phyloP scores from a whole-genome alignment of 2,113 vertebrate species.

The Dipodomys stephensi region DNA sequence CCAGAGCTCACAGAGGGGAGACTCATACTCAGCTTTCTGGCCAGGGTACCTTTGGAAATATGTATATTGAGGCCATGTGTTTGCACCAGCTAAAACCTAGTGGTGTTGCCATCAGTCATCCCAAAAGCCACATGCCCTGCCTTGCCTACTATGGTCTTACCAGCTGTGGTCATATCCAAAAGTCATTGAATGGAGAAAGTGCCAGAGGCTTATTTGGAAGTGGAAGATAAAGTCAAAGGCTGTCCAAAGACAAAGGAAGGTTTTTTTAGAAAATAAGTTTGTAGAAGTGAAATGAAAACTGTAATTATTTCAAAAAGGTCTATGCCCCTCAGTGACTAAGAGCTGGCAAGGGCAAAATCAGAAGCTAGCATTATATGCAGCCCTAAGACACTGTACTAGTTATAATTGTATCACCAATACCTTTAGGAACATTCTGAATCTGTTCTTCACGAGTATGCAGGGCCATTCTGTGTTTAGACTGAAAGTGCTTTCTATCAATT shows the following conservation, averaged over 20 bases:
- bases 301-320: background rate
- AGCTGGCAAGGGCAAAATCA: background rate
- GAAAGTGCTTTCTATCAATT: background rate
- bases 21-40: background rate
- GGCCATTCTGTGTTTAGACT: background rate
- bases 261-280: background rate
- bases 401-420: background rate
- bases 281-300: background rate
- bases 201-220: background rate
- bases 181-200: background rate
- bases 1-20: background rate
- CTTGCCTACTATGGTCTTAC: background rate
- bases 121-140: background rate
- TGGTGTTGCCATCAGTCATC: background rate
- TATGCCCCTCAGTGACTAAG: background rate
- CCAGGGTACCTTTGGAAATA: background rate
- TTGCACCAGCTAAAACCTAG: background rate
- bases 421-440: background rate
- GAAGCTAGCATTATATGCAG: background rate
- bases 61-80: background rate
- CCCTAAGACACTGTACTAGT: too few relatives aligned
- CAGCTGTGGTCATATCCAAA: background rate
- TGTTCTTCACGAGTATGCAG: background rate
- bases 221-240: background rate
- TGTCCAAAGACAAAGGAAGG: background rate